Evolutionary conservation across 2,888 invertebrate genomes (phyloP), one percentile per base, ranked within the genome.

Genomic region (Scelioninae gen. 1): DNA sequence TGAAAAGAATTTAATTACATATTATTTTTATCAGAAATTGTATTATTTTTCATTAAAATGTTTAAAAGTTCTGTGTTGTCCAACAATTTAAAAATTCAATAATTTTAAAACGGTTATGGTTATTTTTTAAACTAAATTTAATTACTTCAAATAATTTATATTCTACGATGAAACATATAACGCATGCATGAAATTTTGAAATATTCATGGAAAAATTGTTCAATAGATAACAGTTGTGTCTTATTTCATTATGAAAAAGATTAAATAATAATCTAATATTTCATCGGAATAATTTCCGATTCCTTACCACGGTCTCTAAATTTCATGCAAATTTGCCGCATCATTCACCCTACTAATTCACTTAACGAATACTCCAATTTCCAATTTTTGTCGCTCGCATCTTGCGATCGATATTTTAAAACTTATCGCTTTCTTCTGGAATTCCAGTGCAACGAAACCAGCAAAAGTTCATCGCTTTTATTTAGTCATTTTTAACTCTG

Each of bases 291-390:
- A 32, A 53, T 31, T 53, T 53, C n/a, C 2, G n/a, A 53, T 53
- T 32, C 32, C 32, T 53, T 8, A 9, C n/a, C 23, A 16, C 16
- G 29, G 5, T 8, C 32, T 11, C 53, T 4, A 53, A 23, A 1
- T 56, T 56, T 56, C 38, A 38, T 56, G 34, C 56, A 56, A 56
- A 34, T 38, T 34, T 38, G 15, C 38, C 56, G 34, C 56, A 34
- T 38, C 38, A 15, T 56, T 56, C 38, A 8, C 56, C 15, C 10
- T 38, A 10, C 58, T 43, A 58, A 58, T 58, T 58, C 58, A 43
- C 23, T 58, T 58, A 58, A 58, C 58, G 43, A 15, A 23, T 29
- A 23, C 29, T 43, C 15, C 34, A 15, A 38, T 38, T 56, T 34
- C n/a, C 53, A 31, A 53, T 56, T 10, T 56, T 31, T 56, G n/a